Evolutionary conservation across 2,888 invertebrate genomes (phyloP), one percentile per base, ranked within the genome.

Genomic region (Pharmacophagus antenor): DNA sequence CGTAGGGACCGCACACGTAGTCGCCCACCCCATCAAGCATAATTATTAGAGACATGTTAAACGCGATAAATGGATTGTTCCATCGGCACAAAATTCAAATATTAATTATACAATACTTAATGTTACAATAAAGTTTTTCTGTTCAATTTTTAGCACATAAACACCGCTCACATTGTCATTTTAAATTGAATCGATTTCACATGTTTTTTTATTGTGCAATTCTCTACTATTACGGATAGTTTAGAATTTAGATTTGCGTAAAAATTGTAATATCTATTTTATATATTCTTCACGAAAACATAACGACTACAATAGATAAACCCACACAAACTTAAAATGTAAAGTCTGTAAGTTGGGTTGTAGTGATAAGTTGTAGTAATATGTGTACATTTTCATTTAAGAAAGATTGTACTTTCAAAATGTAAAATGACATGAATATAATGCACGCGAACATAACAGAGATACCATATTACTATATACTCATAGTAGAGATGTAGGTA

Each of bases 1-100:
- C 82, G 74, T 71, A 72, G 75, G 48, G 64, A 64, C 46, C 69
- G 65, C 71, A 66, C 66, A 66, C 65, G 65, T 62, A 61, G 65
- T 46, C 68, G 58, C 65, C 65, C 60, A 54, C 65, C 68, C 58
- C 66, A 62, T 50, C 67, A 67, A 59, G 54, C 63, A 53, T 63
- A 65, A n/a, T 57, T 61, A 63, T 61, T 63, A 65, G 44, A 63
- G 51, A 6, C 65, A 63, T 54, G 62, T 61, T 53, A 58, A 47
- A 56, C 66, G 58, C 49, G 61, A 65, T 48, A 64, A 51, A 55
- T 63, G 57, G 54, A 56, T n/a, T n/a, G n/a, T n/a, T 62, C 22
- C 61, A 61, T 42, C 44, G 62, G 47, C 61, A 62, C 56, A 65
- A 62, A 58, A 62, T 58, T 65, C 56, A 44, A 22, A 54, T 56